phyloP scores from a whole-genome alignment of 2,888 invertebrate genomes.

The Disparrhopalites patrizii region DNA sequence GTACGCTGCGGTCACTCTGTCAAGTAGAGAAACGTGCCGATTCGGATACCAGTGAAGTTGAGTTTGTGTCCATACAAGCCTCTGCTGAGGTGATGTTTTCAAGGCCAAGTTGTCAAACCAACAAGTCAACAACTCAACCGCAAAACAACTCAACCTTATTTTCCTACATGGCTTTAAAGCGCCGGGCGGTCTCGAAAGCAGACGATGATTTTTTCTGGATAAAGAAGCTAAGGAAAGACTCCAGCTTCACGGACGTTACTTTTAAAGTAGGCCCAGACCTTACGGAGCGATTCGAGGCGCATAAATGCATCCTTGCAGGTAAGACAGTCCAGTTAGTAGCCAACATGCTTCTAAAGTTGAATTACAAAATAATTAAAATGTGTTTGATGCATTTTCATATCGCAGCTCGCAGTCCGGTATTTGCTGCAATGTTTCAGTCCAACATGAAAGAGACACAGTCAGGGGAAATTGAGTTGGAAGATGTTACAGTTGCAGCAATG shows the following conservation, averaged over 20 bases:
- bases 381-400: neutral
- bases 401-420: neutral
- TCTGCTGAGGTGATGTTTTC: neutral
- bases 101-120: neutral
- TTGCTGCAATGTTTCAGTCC: constrained; percentile 3
- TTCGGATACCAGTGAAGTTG: neutral
- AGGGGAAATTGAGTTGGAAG: neutral
- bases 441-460: neutral
- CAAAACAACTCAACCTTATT: neutral
- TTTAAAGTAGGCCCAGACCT: neutral
- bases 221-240: neutral
- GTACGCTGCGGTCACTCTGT: neutral
- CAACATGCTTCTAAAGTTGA: neutral
- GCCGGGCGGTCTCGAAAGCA: neutral
- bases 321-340: neutral
- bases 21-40: neutral
- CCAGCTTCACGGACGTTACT: neutral
- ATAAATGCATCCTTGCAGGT: neutral
- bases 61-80: neutral
- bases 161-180: neutral
- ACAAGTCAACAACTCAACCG: neutral
- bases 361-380: neutral
- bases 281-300: neutral
- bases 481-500: neutral
- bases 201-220: neutral